phyloP scores from a whole-genome alignment of 2,113 vertebrate genomes.

The Dipodomys spectabilis region DNA sequence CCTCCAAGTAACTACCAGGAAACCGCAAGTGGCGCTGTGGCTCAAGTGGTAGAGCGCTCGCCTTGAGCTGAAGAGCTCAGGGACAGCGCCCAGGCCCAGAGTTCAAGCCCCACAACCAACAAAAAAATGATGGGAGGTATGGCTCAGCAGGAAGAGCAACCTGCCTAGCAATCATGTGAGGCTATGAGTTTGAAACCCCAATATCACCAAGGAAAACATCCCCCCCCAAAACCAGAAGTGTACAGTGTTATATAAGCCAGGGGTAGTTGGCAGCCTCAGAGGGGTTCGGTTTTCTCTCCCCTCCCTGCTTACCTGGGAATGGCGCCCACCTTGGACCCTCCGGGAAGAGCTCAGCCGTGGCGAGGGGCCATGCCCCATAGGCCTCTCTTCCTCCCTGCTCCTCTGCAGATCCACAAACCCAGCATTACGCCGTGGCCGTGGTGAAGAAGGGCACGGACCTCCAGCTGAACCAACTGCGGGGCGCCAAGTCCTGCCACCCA shows the following conservation, averaged over 20 bases:
- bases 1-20: no score
- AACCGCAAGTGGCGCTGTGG: no score
- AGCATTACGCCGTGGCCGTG: constrained; percentile 91
- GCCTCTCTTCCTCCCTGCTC: neutral
- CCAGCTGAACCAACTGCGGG: constrained; percentile 81
- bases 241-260: neutral
- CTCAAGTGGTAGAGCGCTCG: no score
- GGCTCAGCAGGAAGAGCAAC: no score
- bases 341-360: neutral
- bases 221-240: neutral
- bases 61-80: no score
- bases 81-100: no score
- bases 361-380: neutral
- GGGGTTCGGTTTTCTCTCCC: neutral
- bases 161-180: no score
- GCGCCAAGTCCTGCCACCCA: constrained; percentile 93
- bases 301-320: neutral
- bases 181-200: no score
- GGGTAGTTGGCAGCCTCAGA: neutral
- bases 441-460: constrained; percentile 87
- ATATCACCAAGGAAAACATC: no score
- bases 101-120: no score
- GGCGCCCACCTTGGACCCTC: rapidly evolving
- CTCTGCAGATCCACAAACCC: constrained; percentile 84
- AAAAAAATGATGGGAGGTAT: no score